Conservation (phyloP, 1,140 invertebrate genomes). For the Cydia splendana region DNA sequence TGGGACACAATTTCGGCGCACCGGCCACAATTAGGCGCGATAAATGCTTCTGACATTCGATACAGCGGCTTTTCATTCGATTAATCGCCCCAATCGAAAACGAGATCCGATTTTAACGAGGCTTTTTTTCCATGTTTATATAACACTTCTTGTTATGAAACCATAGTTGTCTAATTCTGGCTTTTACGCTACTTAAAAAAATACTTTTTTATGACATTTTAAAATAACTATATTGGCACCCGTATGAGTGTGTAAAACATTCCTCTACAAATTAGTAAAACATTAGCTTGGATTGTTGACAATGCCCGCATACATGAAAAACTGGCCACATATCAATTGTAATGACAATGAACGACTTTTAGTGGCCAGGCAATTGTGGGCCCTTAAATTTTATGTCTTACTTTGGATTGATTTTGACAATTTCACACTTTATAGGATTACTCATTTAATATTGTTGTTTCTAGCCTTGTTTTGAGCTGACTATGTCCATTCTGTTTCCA, state of each 20-base stretch:
- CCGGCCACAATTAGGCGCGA: constrained; percentile 75
- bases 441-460: too few relatives aligned
- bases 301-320: constrained; percentile 67
- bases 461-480: neutral
- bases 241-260: constrained; percentile 59
- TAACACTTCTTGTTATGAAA: constrained; percentile 54
- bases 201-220: neutral
- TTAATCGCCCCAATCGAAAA: constrained; percentile 70
- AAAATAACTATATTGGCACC: constrained; percentile 45
- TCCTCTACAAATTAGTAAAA: constrained; percentile 64
- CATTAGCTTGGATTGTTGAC: constrained; percentile 48
- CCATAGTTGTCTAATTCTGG: constrained; percentile 57
- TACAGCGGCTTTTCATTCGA: constrained; percentile 66
- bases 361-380: constrained; percentile 63
- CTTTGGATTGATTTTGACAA: constrained; percentile 37
- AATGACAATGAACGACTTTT: constrained; percentile 65
- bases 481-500: too few relatives aligned
- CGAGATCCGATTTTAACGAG: constrained; percentile 69
- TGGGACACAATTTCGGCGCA: constrained; percentile 60
- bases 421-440: neutral
- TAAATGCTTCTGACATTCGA: constrained; percentile 72
- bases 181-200: constrained; percentile 19
- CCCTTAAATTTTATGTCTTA: constrained; percentile 67
- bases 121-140: constrained; percentile 68
- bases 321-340: constrained; percentile 73